Conservation (phyloP, 1,140 invertebrate genomes). For the Drosophila funebris region DNA sequence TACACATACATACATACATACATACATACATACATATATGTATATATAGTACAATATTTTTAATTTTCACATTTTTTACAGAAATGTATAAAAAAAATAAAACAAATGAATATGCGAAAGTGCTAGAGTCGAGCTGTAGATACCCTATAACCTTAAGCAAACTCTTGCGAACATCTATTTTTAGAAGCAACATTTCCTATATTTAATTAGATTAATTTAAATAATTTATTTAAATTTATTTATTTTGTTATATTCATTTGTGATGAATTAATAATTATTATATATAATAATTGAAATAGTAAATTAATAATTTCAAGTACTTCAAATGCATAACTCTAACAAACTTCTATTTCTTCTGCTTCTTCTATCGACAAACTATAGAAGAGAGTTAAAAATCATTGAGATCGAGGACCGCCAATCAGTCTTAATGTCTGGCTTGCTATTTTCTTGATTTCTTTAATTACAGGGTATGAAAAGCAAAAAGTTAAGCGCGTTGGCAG, state of each 20-base stretch:
- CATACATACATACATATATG: too few relatives aligned
- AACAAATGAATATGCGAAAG: background rate
- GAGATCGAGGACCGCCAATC: too few relatives aligned
- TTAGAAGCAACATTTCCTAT: background rate
- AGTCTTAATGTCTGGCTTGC: too few relatives aligned
- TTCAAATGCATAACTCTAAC: too few relatives aligned
- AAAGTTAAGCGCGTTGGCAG: slow-evolving; percentile 28
- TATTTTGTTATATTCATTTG: background rate
- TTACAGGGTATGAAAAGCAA: slow-evolving; percentile 17
- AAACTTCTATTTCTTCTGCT: too few relatives aligned
- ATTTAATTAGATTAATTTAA: too few relatives aligned
- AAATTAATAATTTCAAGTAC: too few relatives aligned
- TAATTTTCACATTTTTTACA: slow-evolving; percentile 66
- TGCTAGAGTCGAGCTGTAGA: background rate
- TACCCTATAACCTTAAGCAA: background rate
- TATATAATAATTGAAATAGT: too few relatives aligned
- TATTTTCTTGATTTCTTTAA: background rate
- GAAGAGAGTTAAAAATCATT: too few relatives aligned
- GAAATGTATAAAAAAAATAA: slow-evolving; percentile 42
- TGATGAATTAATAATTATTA: too few relatives aligned
- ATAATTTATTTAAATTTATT: background rate
- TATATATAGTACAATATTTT: slow-evolving; percentile 66
- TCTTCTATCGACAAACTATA: too few relatives aligned
- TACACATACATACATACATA: too few relatives aligned
- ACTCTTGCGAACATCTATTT: background rate